A percentile compares a stretch with the other conserved stretches of the same genome.
phyloP scores from a whole-genome alignment of 2,888 invertebrate genomes.

The Dolichopus griseipennis region DNA sequence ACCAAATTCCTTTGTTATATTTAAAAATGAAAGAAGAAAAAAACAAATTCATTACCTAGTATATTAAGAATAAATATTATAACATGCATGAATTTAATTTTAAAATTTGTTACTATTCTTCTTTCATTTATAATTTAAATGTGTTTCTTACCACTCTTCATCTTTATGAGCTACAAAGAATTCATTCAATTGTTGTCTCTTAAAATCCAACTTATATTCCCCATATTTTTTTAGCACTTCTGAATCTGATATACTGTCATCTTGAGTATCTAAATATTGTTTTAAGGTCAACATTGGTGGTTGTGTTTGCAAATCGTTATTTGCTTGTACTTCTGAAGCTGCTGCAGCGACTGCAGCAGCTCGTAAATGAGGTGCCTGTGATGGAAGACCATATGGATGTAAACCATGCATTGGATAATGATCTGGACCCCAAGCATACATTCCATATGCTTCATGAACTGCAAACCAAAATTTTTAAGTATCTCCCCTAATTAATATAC shows the following conservation, averaged over 20 bases:
- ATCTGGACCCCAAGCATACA: slow-evolving; percentile 40
- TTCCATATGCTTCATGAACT: slow-evolving; percentile 41
- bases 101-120: slow-evolving; percentile 4
- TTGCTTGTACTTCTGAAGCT: slow-evolving; percentile 26
- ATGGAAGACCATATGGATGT: slow-evolving; percentile 31
- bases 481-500: background rate
- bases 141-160: slow-evolving; percentile 87
- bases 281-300: slow-evolving; percentile 96
- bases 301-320: slow-evolving; percentile 56
- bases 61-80: background rate
- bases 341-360: slow-evolving; percentile 25
- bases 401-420: slow-evolving; percentile 38
- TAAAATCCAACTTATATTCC: slow-evolving; percentile 96
- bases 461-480: background rate
- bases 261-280: slow-evolving; percentile 90
- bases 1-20: background rate
- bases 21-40: slow-evolving; percentile 1
- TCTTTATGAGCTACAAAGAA: slow-evolving; percentile 99
- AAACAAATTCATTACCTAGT: background rate
- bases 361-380: slow-evolving; percentile 21
- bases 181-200: slow-evolving; percentile 91
- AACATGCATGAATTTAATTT: slow-evolving; percentile 9
- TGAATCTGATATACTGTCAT: slow-evolving; percentile 95
- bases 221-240: slow-evolving; percentile 95
- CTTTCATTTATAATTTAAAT: background rate